Base-by-base conservation (phyloP, 2,113 vertebrate genomes). In the Oxygymnocypris stewartii region DNA sequence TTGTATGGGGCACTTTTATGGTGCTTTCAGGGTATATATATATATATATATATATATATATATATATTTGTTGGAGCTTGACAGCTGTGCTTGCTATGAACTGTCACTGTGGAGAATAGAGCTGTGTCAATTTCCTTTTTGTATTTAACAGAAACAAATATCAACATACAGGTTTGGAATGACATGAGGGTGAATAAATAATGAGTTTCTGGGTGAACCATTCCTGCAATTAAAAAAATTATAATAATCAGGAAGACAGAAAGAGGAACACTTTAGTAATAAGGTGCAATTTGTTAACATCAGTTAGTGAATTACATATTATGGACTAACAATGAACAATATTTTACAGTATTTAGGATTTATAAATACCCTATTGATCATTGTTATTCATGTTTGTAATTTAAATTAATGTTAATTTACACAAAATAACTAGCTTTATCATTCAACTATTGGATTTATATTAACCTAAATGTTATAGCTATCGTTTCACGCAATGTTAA, bases 131-230 rank as follows among this genome's bases (percentile, higher is more conserved):
- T 49, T 51, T 49, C 25, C 35, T 11, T 73, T 40, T 73, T 42
- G 69, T 73, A 8, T 40, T 73, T 42, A 59, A 59, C 4, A 73
- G 40, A 40, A 20, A 73, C 40, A 35, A 54, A 35, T 35, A 20
- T 16, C 44, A 51, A 49, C 76, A 54, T 18, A 78, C 25, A 78
- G 47, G 76, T 78, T 78, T 78, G 47, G 76, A 54, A 78, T 78
- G 10, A 31, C 47, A 35, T 11, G 49, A 78, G 25, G 47, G 8
- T 78, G 47, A 54, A 78, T 78, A 20, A 78, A 47, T 28, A 76
- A 49, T 76, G 73, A 25, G 73, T 47, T 78, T 78, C 47, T 54
- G 25, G 44, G 44, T 78, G 47, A 54, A 54, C 47, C 8, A 54
- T 78, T 54, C 49, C 76, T 54, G 49, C 0, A 18, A 73, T 40